phyloP scores from a whole-genome alignment of 2,113 vertebrate genomes.

The Phalacrocorax brasilianus region DNA sequence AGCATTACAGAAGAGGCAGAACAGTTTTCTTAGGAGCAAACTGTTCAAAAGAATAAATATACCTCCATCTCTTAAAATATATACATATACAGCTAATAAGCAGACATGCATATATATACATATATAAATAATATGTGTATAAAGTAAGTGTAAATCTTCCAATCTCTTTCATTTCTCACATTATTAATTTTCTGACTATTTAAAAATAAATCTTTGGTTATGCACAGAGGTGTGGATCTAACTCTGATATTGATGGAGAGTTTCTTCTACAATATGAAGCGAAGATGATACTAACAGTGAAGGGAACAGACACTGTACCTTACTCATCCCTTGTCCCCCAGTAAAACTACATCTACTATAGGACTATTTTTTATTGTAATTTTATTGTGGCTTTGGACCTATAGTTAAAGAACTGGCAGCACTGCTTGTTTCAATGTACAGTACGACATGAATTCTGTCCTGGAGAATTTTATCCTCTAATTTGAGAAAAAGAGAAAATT shows the following conservation, averaged over 20 bases:
- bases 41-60: neutral
- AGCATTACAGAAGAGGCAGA: neutral
- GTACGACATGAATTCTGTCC: neutral
- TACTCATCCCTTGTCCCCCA: accelerated
- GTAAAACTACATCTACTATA: neutral
- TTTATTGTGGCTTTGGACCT: neutral
- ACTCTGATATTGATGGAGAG: neutral
- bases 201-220: neutral
- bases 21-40: neutral
- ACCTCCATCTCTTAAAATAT: neutral
- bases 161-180: neutral
- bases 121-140: neutral
- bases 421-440: neutral
- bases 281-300: neutral
- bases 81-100: neutral
- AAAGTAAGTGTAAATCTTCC: neutral
- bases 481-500: neutral
- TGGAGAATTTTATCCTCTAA: neutral
- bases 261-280: neutral
- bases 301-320: neutral
- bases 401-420: neutral
- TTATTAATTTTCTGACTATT: neutral
- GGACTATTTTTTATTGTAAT: neutral
- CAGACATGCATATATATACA: neutral
- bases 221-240: neutral